Evolutionary conservation across 2,888 invertebrate species (phyloP).

Genomic region (Calameuta pallipes): DNA sequence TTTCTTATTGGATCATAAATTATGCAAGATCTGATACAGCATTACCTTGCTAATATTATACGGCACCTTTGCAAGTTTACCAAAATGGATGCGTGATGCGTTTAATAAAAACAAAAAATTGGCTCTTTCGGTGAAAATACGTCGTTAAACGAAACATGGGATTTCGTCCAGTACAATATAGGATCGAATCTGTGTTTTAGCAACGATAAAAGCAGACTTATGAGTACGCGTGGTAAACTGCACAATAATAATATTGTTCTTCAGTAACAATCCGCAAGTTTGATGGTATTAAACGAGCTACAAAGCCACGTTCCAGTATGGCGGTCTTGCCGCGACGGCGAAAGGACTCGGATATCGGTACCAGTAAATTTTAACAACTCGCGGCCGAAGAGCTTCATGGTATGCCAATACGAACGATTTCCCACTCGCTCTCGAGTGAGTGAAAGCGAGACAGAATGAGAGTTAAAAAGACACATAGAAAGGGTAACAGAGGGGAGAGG

Average conservation of each 20-base stretch:
- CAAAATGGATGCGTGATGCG: not conserved
- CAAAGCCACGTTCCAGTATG: not conserved
- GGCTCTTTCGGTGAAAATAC: not conserved
- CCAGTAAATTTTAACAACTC: slow-evolving; percentile 47
- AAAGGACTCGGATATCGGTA: slow-evolving; percentile 38
- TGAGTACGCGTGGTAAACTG: slow-evolving; percentile 21
- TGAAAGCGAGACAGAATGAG: not conserved
- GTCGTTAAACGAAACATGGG: not conserved
- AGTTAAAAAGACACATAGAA: not conserved
- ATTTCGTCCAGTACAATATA: not conserved
- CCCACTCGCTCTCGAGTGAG: not conserved
- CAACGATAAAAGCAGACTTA: slow-evolving; percentile 37
- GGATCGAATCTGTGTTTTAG: slow-evolving; percentile 33
- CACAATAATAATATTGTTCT: not conserved
- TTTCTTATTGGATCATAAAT: not conserved
- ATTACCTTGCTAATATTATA: not conserved
- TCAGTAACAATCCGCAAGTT: not conserved
- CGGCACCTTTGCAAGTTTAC: not conserved
- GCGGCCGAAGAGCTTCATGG: slow-evolving; percentile 44
- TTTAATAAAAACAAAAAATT: too few species aligned
- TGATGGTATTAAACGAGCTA: not conserved
- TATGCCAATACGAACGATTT: slow-evolving; percentile 45
- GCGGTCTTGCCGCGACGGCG: slow-evolving; percentile 17
- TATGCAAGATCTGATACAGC: not conserved
- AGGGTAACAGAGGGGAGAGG: slow-evolving; percentile 15